Base-by-base conservation (phyloP, 2,797 vertebrate species). In the Pogoniulus pusillus region DNA sequence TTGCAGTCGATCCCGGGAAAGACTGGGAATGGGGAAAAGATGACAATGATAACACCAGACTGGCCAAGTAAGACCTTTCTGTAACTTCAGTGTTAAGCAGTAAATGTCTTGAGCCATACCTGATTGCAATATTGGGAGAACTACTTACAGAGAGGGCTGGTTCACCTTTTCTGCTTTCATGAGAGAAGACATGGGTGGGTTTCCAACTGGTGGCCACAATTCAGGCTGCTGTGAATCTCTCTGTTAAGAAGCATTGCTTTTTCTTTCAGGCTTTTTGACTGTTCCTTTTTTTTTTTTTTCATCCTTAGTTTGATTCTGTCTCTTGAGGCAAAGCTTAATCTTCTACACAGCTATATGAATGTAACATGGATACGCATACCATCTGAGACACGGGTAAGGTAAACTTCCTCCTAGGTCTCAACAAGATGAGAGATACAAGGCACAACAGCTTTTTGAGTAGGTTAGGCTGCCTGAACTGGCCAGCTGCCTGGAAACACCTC, bases 261-360 rank as follows among this genome's bases (percentile, higher is more conserved):
- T 78, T n/a, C 54, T 85, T 82, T 64, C 55, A 19, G 55, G 47
- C 20, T 65, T 84, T 94, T 76, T 90, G 80, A 91, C 24, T 86
- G 35, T 41, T 72, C 87, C 6, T 93, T 88, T 80, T 89, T 35
- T 81, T 96, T 65, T 93, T 87, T 90, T 81, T 91, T 76, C 43
- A n/a, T 91, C 84, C 64, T 65, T 96, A 99, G 99, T 97, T 98
- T 99, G 96, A 99, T 99, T 97, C 98, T 99, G 96, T 99, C 99
- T 74, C 98, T 99, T 96, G 99, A 99, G 97, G 99, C 99, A 97
- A 99, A 99, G 97, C 98, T 99, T 94, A 99, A 98, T 96, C 98
- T 99, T 93, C 98, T 99, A 92, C 99, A 99, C 98, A 99, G 98
- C 98, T 99, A 99, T 97, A 99, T 99, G 99, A 99, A 99, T 97